Evolutionary conservation across 1,140 invertebrate species (phyloP), one percentile per base, ranked within the genome.

Genomic region (Drosophila auraria): DNA sequence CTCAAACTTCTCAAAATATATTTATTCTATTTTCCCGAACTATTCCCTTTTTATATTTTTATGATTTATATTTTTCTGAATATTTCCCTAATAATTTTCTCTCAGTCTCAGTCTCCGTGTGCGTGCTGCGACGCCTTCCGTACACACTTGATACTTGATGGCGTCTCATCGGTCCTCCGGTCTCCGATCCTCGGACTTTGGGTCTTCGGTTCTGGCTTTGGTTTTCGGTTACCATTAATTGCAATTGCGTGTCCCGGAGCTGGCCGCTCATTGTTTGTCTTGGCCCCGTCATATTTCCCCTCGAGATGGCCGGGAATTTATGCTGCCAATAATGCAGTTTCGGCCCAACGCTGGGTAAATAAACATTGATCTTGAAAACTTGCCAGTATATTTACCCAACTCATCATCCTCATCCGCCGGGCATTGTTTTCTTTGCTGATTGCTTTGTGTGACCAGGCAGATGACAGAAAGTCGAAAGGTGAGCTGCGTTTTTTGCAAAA

Each of bases 281-380:
- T 72, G 49, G 47, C 57, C 27, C 47, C 17, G 36, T 51, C 42
- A 59, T 64, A 27, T 54, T 47, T 77, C 51, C 40, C 27, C 33
- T 30, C 27, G 11, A 27, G 11, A 27, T 15, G 20, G 17, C 51
- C 44, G 20, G 15, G 15, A 53, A 79, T 65, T 57, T 25, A 83
- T 77, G 84, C 80, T 83, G 83, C 77, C 83, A 89, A 87, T 87
- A 81, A 87, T 89, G 83, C 83, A 87, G 75, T 87, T 87, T 87
- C 72, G 73, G 78, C 78, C 81, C 70, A 33, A 65, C 84, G 70
- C 76, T 82, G 56, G 59, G 65, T 90, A 90, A 90, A 89, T 82
- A 89, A 89, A 90, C 86, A 89, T 86, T 89, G 86, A 89, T 89
- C 86, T 89, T 89, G 86, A 89, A 86, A 89, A 89, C 83, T 82